Evolutionary conservation across 64 coral and sea anemone species (phyloP).

Genomic region (Hydrozoanthus tunicans): DNA sequence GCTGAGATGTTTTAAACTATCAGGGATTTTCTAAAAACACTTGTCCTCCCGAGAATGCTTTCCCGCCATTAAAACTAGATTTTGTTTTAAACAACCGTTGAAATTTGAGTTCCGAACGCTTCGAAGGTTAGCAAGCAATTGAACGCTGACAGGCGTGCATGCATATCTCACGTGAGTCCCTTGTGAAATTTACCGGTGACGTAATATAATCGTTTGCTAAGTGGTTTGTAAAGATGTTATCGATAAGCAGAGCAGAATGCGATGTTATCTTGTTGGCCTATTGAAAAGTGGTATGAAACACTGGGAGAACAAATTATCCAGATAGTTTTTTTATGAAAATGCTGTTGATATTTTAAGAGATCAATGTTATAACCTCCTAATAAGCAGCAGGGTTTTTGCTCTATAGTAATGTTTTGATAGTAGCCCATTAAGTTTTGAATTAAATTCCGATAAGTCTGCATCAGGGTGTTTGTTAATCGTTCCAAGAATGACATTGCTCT

Average conservation of each 20-base stretch:
- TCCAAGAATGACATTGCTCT: not conserved
- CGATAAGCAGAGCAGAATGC: not conserved
- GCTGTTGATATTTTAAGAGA: not conserved
- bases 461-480: not conserved
- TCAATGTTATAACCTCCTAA: not conserved
- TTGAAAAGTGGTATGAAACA: not conserved
- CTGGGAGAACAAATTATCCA: not conserved
- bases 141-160: no score
- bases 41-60: no score
- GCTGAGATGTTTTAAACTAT: no score
- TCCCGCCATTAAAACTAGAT: no score
- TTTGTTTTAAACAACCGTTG: no score
- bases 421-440: not conserved
- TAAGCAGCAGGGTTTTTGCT: not conserved
- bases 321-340: not conserved
- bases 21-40: no score
- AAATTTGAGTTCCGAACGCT: no score
- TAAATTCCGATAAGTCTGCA: not conserved
- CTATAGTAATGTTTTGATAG: not conserved
- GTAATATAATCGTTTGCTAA: not conserved
- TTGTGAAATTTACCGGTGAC: no score
- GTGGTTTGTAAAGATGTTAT: not conserved
- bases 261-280: not conserved
- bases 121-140: no score
- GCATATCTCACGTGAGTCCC: no score